These are phyloP conservation scores for Pemphigus obesinymphae DNA, from an alignment of 1,140 invertebrate species.

Conservation along the genomic window DNA sequence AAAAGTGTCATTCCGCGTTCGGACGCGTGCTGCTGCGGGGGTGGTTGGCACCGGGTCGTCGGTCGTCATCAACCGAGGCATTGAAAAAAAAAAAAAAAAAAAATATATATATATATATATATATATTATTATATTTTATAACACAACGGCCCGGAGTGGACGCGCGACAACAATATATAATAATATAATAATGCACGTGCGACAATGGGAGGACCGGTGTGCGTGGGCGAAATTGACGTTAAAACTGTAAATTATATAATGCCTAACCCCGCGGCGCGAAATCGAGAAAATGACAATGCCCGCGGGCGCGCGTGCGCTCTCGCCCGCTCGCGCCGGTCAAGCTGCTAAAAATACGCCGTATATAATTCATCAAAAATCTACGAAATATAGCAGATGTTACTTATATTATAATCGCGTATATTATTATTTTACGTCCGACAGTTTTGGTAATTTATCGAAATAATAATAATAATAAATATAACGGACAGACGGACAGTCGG, in stretches of 20 bases:
- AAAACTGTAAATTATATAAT: slow-evolving; percentile 39
- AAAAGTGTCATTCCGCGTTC: background rate
- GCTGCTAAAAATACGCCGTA: slow-evolving; percentile 32
- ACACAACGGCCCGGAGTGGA: background rate
- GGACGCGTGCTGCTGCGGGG: background rate
- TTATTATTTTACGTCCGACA: background rate
- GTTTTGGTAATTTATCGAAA: slow-evolving; percentile 26
- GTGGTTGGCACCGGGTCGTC: background rate
- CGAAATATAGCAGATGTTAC: slow-evolving; percentile 35
- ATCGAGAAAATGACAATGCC: slow-evolving; percentile 15
- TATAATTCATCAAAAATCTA: slow-evolving; percentile 36
- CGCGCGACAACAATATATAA: too few relatives aligned
- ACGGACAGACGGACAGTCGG: background rate
- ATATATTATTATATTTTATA: too few relatives aligned
- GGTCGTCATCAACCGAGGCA: background rate
- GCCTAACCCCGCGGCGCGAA: background rate
- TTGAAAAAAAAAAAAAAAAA: background rate
- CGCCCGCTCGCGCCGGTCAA: slow-evolving; percentile 21
- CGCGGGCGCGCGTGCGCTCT: background rate
- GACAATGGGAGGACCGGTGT: slow-evolving; percentile 27
- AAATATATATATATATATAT: too few relatives aligned
- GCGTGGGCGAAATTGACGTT: slow-evolving; percentile 37
- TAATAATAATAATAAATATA: background rate
- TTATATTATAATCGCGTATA: background rate
- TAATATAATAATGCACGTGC: too few relatives aligned